Conservation (phyloP, 1,140 invertebrate species). For the Oreohelix idahoensis region DNA sequence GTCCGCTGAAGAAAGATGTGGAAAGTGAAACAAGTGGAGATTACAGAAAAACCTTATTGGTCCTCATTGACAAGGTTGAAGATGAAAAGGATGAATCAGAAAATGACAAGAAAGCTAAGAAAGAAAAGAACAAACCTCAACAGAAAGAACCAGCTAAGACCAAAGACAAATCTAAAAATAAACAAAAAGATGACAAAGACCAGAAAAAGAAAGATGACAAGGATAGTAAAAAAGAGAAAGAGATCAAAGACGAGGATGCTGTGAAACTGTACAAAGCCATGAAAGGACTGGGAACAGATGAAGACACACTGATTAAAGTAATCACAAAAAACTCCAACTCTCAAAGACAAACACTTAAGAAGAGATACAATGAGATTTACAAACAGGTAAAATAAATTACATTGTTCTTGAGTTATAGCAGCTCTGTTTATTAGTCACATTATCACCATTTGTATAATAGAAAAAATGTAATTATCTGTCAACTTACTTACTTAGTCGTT, state of each 20-base stretch:
- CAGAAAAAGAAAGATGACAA: neutral
- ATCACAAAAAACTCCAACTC: conserved; percentile 37
- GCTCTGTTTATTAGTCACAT: too few relatives aligned
- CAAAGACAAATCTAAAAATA: neutral
- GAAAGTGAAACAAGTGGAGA: conserved; percentile 64
- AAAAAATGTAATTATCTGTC: too few relatives aligned
- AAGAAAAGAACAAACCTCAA: neutral
- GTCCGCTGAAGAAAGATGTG: conserved; percentile 58
- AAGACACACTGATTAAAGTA: conserved; percentile 46
- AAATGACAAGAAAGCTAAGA: neutral
- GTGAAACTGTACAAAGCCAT: conserved; percentile 64
- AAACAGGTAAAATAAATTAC: conserved; percentile 5
- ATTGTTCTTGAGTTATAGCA: too few relatives aligned
- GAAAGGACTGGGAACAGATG: conserved; percentile 60
- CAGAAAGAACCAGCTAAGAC: neutral
- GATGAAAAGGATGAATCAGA: neutral
- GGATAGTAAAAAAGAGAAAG: conserved; percentile 2
- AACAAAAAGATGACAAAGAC: neutral
- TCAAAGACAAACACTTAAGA: conserved; percentile 52
- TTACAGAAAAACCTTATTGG: conserved; percentile 63
- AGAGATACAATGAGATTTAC: conserved; percentile 47
- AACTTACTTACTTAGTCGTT: too few relatives aligned
- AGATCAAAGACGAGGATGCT: conserved; percentile 47
- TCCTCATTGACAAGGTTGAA: conserved; percentile 54
- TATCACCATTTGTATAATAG: too few relatives aligned